phyloP scores from a whole-genome alignment of 2,888 invertebrate species.

The Nebria brevicollis region DNA sequence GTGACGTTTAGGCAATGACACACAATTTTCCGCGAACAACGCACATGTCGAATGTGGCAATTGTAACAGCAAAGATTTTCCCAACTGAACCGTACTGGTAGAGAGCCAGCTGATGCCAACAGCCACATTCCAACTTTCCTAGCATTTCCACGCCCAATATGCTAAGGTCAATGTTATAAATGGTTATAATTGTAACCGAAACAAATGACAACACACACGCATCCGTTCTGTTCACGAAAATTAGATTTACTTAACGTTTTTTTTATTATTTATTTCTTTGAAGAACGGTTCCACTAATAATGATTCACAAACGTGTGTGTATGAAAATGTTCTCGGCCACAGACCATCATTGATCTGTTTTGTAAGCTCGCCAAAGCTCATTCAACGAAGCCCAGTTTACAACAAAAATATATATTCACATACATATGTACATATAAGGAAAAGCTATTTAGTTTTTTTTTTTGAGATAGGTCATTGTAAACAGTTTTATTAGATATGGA shows the following conservation, averaged over 20 bases:
- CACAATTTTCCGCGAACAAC: not conserved
- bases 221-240: not conserved
- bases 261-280: not conserved
- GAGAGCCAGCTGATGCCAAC: slow-evolving; percentile 8
- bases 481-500: not conserved
- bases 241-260: not conserved
- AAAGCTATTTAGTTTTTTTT: not conserved
- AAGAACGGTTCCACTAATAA: not conserved
- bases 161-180: not conserved
- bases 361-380: not conserved
- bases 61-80: slow-evolving; percentile 9
- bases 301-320: not conserved
- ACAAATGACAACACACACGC: not conserved
- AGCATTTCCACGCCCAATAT: slow-evolving; percentile 12
- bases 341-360: not conserved
- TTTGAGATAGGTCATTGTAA: not conserved
- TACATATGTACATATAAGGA: not conserved
- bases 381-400: not conserved
- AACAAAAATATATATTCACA: not conserved
- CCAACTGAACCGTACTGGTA: not conserved
- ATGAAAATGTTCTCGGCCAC: not conserved
- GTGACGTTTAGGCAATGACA: not conserved
- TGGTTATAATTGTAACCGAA: not conserved
- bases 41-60: slow-evolving; percentile 10
- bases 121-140: slow-evolving; percentile 11